Evolutionary conservation across 2,888 invertebrate species (phyloP).

Genomic region (Lithophane leautieri): DNA sequence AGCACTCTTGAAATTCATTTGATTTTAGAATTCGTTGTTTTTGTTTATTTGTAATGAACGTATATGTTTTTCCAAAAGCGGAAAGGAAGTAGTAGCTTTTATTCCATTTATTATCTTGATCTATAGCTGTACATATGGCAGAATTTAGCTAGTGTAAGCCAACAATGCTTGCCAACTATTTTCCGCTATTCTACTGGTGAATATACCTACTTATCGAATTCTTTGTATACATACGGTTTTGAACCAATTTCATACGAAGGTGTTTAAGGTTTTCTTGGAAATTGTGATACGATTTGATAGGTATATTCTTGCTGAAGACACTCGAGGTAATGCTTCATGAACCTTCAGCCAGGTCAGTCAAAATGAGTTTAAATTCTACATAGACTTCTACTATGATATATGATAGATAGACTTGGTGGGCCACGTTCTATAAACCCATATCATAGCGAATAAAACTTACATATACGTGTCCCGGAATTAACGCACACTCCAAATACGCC

Average conservation of each 20-base stretch:
- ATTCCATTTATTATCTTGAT: constrained; percentile 40
- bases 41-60: constrained; percentile 5
- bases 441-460: neutral
- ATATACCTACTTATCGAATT: constrained; percentile 30
- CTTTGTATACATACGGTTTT: neutral
- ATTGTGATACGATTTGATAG: neutral
- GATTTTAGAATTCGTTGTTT: neutral
- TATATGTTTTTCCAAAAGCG: constrained; percentile 21
- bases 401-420: neutral
- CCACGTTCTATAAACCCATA: neutral
- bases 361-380: neutral
- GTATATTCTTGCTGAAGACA: neutral
- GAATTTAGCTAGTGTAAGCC: constrained; percentile 25
- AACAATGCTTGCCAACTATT: constrained; percentile 39
- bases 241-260: neutral
- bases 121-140: constrained; percentile 17
- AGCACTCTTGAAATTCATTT: neutral
- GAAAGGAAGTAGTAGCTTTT: neutral
- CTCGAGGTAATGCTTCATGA: neutral
- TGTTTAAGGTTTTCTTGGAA: neutral
- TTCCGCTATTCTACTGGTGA: constrained; percentile 16
- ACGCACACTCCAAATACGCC: no score
- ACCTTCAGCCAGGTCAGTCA: neutral
- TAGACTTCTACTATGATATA: neutral
- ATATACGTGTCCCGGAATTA: no score